Evolutionary conservation across 2,888 invertebrate species (phyloP).

Genomic region (Monoplex corrugatus): DNA sequence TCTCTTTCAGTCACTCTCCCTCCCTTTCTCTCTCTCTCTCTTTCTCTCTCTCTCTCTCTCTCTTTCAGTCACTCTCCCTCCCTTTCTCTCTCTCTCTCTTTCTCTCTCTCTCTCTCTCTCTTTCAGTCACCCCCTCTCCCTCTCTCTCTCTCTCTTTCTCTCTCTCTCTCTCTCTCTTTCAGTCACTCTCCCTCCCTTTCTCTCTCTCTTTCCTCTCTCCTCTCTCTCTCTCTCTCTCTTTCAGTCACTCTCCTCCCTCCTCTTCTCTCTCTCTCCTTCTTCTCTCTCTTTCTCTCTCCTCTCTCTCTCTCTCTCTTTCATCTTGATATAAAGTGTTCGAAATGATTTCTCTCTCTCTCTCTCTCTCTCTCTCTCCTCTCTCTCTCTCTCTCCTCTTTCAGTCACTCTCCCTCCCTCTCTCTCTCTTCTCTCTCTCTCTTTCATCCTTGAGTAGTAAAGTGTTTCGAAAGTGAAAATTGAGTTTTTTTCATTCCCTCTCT

Average conservation of each 20-base stretch:
- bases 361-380: too few relatives aligned
- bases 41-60: conserved; percentile 18
- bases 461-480: too few relatives aligned
- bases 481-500: too few relatives aligned
- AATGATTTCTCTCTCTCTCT: too few relatives aligned
- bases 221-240: background rate
- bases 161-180: conserved; percentile 23
- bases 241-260: background rate
- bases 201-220: background rate
- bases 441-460: too few relatives aligned
- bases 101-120: background rate
- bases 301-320: background rate
- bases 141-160: conserved; percentile 2
- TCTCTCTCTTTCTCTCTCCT: background rate
- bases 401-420: too few relatives aligned
- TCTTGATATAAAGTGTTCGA: too few relatives aligned
- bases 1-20: background rate
- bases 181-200: background rate
- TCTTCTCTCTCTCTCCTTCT: background rate
- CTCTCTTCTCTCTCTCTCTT: too few relatives aligned
- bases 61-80: background rate
- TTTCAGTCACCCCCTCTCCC: too few relatives aligned
- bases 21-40: background rate
- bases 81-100: background rate
- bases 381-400: too few relatives aligned